Percentiles rank a stretch among this genome's conserved stretches.
These are phyloP conservation scores for Alsophila aescularia DNA, from an alignment of 2,888 invertebrate genomes.

Conservation along the genomic window DNA sequence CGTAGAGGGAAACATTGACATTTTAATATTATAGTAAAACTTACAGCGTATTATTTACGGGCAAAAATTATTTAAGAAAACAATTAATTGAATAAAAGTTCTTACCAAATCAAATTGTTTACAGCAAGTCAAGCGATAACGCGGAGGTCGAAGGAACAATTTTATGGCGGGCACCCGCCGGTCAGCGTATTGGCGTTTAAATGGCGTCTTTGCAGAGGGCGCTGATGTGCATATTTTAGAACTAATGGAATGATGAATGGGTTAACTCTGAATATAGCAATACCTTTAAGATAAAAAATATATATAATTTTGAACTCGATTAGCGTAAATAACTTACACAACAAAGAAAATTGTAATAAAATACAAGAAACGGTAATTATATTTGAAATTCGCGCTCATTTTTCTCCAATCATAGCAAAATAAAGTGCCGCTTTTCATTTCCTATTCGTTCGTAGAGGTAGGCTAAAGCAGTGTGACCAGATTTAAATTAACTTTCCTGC, in stretches of 20 bases:
- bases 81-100: conserved; percentile 37
- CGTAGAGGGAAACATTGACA: not conserved
- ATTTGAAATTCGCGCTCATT: too few species aligned
- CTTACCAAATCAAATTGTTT: conserved; percentile 77
- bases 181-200: conserved; percentile 56
- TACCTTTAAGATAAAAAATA: not conserved
- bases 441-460: too few species aligned
- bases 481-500: not conserved
- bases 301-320: not conserved
- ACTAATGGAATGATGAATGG: not conserved
- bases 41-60: not conserved
- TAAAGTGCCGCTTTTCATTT: not conserved
- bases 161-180: conserved; percentile 67
- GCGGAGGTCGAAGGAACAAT: conserved; percentile 34
- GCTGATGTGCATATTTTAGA: conserved; percentile 44
- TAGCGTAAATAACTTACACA: not conserved
- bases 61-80: conserved; percentile 41
- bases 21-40: not conserved
- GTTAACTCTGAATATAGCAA: not conserved
- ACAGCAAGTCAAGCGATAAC: conserved; percentile 68
- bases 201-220: conserved; percentile 82
- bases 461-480: too few species aligned
- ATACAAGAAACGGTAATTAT: too few species aligned
- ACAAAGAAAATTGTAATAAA: not conserved
- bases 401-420: too few species aligned